Evolutionary conservation across 2,888 invertebrate species (phyloP).

Genomic region (Nephrotoma flavescens): DNA sequence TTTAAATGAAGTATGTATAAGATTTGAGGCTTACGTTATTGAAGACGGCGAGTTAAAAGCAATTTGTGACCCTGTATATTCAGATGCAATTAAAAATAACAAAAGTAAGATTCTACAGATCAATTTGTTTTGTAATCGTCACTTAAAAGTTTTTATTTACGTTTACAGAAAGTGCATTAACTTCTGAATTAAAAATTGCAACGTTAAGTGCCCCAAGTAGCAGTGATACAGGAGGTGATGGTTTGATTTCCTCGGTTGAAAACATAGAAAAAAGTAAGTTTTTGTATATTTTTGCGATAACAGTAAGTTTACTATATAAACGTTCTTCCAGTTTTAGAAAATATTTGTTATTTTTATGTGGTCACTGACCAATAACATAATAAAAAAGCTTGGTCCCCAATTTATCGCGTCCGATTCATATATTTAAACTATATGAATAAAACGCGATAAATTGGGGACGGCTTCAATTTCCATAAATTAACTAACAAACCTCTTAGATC

Average conservation of each 20-base stretch:
- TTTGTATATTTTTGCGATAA: too few species aligned
- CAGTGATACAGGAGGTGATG: slow-evolving; percentile 58
- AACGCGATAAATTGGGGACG: too few species aligned
- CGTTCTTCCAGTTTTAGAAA: slow-evolving; percentile 46
- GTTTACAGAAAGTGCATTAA: slow-evolving; percentile 63
- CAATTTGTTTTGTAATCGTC: background rate
- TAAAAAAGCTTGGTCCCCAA: too few species aligned
- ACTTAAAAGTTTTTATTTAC: slow-evolving; percentile 11
- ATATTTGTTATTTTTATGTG: too few species aligned
- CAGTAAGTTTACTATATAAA: slow-evolving; percentile 8
- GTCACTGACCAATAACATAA: too few species aligned
- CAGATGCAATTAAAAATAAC: slow-evolving; percentile 63
- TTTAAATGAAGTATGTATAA: slow-evolving; percentile 63
- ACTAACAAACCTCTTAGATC: too few species aligned
- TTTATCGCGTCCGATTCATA: too few species aligned
- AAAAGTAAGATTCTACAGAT: slow-evolving; percentile 45
- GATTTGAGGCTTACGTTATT: slow-evolving; percentile 60
- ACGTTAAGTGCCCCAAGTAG: slow-evolving; percentile 56
- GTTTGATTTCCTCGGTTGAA: slow-evolving; percentile 68
- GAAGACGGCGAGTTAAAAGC: slow-evolving; percentile 34
- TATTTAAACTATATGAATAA: too few species aligned
- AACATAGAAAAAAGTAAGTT: slow-evolving; percentile 68
- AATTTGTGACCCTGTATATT: slow-evolving; percentile 55
- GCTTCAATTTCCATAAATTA: too few species aligned
- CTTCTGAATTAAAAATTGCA: slow-evolving; percentile 69